Base-by-base conservation (phyloP, 2,113 vertebrate species). In the Crotalus viridis region DNA sequence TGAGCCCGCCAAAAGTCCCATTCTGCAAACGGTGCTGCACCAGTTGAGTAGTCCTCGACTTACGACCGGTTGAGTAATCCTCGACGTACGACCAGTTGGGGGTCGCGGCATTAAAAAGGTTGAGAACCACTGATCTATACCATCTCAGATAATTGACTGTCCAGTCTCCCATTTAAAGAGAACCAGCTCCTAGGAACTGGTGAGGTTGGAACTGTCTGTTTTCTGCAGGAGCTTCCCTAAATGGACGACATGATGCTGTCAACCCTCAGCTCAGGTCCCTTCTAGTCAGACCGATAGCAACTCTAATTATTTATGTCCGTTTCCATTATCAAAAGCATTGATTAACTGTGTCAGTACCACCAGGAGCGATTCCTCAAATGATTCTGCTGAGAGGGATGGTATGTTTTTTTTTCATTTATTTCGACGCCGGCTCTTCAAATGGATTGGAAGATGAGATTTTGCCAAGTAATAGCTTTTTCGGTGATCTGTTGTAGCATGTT, bases 391-490 rank as follows among this genome's bases (percentile, higher is more conserved):
- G 51, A 55, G 46, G 55, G 48, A 51, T 8, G 48, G 48, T 51
- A 55, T 46, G 43, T 12, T 5, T 8, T 69, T 69, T 39, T n/a
- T 12, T 46, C 24, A 6, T 46, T 46, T 85, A 54, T 87, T 24
- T 19, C 5, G 12, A 57, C 24, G 59, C 28, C 57, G 52, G 64
- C 85, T 64, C 64, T 54, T 51, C 87, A 26, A 88, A 92, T 69
- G 87, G 91, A 92, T 88, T 64, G 87, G 54, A 87, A 69, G 57
- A 92, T 92, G 85, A 69, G 46, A 22, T 54, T 92, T 91, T 64
- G 56, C 46, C 91, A 92, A 88, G 46, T 92, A 92, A 88, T 92
- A 69, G 85, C 48, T 69, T 64, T 92, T 92, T 24, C 28, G 69
- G 22, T 10, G 19, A 88, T 92, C 57, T 52, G 56, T 92, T 88